These are phyloP conservation scores for Entelurus aequoreus DNA, from an alignment of 2,113 vertebrate species.

Conservation along the genomic window DNA sequence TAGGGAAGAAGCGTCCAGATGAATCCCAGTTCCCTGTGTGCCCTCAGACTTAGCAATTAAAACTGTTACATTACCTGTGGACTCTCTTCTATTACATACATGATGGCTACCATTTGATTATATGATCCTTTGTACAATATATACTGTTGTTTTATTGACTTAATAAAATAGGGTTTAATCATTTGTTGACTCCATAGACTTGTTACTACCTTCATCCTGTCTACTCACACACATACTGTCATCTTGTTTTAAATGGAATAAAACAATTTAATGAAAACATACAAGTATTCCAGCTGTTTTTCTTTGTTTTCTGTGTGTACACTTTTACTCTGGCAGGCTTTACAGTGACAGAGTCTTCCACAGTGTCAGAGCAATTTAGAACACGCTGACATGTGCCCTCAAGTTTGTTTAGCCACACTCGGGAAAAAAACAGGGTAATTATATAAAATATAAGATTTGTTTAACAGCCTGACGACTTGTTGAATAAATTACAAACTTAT, in stretches of 20 bases:
- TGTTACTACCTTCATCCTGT: not conserved
- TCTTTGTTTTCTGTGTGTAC: constrained; percentile 4
- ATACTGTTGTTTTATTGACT: not conserved
- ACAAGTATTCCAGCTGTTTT: constrained; percentile 6
- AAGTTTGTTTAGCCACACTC: constrained; percentile 1
- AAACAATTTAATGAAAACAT: constrained; percentile 40
- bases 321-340: constrained; percentile 4
- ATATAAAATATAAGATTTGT: not conserved
- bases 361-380: not conserved
- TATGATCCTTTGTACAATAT: constrained; percentile 11
- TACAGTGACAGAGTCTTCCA: not conserved
- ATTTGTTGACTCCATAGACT: constrained; percentile 13
- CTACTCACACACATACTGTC: not conserved
- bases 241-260: constrained; percentile 54
- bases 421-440: constrained; percentile 8
- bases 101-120: constrained; percentile 2
- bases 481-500: not conserved
- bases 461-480: constrained; percentile 19
- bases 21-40: constrained; percentile 22
- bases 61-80: constrained; percentile 49
- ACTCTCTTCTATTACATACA: constrained; percentile 13
- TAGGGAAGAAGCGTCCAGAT: constrained; percentile 45
- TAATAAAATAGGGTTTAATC: constrained; percentile 1
- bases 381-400: not conserved
- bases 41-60: constrained; percentile 15